A percentile compares a stretch with the other conserved stretches of the same genome.
Conservation (phyloP, 2,888 invertebrate genomes). For the Melanotus villosus region DNA sequence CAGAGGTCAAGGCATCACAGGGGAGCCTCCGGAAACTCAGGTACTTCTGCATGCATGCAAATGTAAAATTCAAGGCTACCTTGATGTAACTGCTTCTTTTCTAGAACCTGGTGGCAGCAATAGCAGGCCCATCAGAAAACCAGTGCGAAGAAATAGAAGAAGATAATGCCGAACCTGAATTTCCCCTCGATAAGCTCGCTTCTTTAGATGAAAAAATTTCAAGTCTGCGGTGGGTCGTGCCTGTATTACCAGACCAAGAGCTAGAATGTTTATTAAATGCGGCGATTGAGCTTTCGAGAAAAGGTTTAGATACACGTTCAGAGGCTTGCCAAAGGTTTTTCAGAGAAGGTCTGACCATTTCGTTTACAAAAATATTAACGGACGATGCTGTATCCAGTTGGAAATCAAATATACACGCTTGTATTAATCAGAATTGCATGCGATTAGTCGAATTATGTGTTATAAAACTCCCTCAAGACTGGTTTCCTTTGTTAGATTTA, state of each 20-base stretch:
- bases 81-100: constrained; percentile 30
- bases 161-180: constrained; percentile 75
- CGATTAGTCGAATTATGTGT: constrained; percentile 94
- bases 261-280: constrained; percentile 92
- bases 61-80: background rate
- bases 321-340: constrained; percentile 95
- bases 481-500: constrained; percentile 92
- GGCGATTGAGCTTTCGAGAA: constrained; percentile 88
- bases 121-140: constrained; percentile 58
- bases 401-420: constrained; percentile 97
- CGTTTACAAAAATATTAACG: constrained; percentile 96
- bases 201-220: constrained; percentile 97
- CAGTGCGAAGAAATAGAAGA: constrained; percentile 60
- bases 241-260: constrained; percentile 96
- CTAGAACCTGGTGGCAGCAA: constrained; percentile 45
- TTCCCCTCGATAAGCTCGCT: constrained; percentile 90
- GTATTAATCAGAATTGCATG: constrained; percentile 94
- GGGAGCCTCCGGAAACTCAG: constrained; percentile 72
- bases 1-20: constrained; percentile 74
- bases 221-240: constrained; percentile 96
- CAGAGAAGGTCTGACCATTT: constrained; percentile 92
- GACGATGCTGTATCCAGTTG: constrained; percentile 98
- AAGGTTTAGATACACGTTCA: constrained; percentile 91
- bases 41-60: constrained; percentile 53
- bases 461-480: constrained; percentile 89